Evolutionary conservation across 2,113 vertebrate species (phyloP), one percentile per base, ranked within the genome.

Genomic region (Eolophus roseicapilla): DNA sequence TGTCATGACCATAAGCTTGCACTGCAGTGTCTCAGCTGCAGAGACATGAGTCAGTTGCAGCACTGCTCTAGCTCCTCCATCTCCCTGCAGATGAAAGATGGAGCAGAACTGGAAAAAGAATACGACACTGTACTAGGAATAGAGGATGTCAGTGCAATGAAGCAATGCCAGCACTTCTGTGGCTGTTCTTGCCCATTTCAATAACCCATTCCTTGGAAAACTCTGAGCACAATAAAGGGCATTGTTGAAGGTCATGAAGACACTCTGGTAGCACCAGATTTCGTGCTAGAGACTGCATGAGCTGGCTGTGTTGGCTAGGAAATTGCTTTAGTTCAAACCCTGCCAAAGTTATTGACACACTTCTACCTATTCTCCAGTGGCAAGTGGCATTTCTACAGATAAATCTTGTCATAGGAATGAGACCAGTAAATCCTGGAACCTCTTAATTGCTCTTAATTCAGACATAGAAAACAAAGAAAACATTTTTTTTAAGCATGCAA

Each of bases 1-100:
- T 16, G 47, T 9, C 15, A n/a, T 0, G 16, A 65, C 59, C 8
- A 1, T 4, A 17, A n/a, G 24, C 18, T 44, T 52, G 63, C 49
- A 37, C 37, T 53, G 44, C 62, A 29, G 15, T 4, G 24, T 25
- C 39, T 46, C 52, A 35, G n/a, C 70, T 71, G 21, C 11, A 50
- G 37, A 62, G 19, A 69, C 39, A 23, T 0, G 2, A 93, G 20
- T 16, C 33, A 69, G 33, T 1, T 68, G 60, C 3, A 9, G 37
- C 21, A 31, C 62, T 55, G 73, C 11, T 82, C 70, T 11, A 68
- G 47, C 46, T 55, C 31, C 52, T 71, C 46, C 37, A 19, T 11
- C 25, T 86, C 57, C 62, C 29, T 73, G 75, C 8, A 46, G 13
- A 65, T 41, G 27, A 60, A 82, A 79, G 18, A 76, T 13, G 17